Evolutionary conservation across 2,797 vertebrate genomes (phyloP).

Genomic region (Parauchenoglanis ngamensis): DNA sequence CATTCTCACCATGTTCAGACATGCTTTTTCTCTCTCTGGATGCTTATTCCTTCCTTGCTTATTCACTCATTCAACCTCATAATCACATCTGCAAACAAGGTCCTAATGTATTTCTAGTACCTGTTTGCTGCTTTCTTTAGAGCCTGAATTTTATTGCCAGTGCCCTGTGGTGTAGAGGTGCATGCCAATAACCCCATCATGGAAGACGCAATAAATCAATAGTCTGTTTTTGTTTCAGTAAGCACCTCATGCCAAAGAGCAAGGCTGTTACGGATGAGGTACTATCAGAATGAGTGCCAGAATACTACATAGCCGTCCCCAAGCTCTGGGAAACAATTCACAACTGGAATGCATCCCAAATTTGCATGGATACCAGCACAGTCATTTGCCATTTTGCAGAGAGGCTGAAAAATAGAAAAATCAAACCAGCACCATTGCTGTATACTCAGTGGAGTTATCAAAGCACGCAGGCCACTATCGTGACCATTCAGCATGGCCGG

Average conservation of each 20-base stretch:
- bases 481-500: conserved; percentile 59
- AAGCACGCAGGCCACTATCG: conserved; percentile 61
- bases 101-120: conserved; percentile 51
- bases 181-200: conserved; percentile 72
- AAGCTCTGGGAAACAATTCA: conserved; percentile 59
- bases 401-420: conserved; percentile 54
- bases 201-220: conserved; percentile 75
- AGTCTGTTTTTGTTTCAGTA: conserved; percentile 70
- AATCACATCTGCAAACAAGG: conserved; percentile 62
- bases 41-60: conserved; percentile 61
- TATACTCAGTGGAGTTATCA: conserved; percentile 62
- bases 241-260: conserved; percentile 66
- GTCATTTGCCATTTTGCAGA: conserved; percentile 56
- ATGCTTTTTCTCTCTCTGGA: conserved; percentile 63
- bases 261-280: conserved; percentile 71
- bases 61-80: conserved; percentile 58
- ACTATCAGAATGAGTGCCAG: conserved; percentile 65
- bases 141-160: conserved; percentile 62
- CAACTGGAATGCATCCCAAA: conserved; percentile 60
- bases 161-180: conserved; percentile 67
- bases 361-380: conserved; percentile 57
- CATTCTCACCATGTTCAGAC: conserved; percentile 79
- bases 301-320: conserved; percentile 43
- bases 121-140: conserved; percentile 25
- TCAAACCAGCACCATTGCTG: conserved; percentile 17